These are phyloP conservation scores for Pachycephus smyrnensis DNA, from an alignment of 2,888 invertebrate species.

Conservation along the genomic window DNA sequence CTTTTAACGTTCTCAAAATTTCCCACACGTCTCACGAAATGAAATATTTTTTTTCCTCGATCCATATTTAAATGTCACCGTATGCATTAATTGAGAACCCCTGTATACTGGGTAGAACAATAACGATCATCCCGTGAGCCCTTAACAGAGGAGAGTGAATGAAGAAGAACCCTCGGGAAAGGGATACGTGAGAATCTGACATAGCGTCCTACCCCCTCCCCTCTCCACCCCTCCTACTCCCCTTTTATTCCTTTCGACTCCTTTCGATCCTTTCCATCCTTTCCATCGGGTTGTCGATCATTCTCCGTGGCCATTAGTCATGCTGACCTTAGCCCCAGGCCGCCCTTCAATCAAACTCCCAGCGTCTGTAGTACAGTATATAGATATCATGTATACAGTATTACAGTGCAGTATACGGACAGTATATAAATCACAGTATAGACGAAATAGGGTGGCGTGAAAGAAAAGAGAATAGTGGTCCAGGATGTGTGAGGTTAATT, in stretches of 20 bases:
- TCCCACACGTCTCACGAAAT: neutral
- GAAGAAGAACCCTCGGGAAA: neutral
- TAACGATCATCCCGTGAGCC: neutral
- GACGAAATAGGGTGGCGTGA: neutral
- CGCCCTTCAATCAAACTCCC: neutral
- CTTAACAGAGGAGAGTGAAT: neutral
- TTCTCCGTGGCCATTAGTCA: slow-evolving; percentile 20
- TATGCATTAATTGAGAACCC: neutral
- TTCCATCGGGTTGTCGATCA: slow-evolving; percentile 26
- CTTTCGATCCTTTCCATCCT: slow-evolving; percentile 16
- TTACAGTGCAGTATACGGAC: neutral
- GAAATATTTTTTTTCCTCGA: neutral
- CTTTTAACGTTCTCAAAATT: neutral
- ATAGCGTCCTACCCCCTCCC: neutral
- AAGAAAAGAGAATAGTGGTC: neutral
- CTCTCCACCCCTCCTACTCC: slow-evolving; percentile 1
- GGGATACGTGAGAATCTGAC: neutral
- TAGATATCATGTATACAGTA: neutral
- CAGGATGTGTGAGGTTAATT: neutral
- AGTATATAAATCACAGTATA: neutral
- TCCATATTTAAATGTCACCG: neutral
- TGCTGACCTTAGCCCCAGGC: slow-evolving; percentile 5
- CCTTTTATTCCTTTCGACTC: slow-evolving; percentile 7
- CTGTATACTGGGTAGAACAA: neutral
- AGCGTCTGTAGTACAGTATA: neutral